Percentiles rank a stretch among this genome's conserved stretches.
Evolutionary conservation across 2,797 vertebrate species (phyloP).

Genomic region (Squalus acanthias): DNA sequence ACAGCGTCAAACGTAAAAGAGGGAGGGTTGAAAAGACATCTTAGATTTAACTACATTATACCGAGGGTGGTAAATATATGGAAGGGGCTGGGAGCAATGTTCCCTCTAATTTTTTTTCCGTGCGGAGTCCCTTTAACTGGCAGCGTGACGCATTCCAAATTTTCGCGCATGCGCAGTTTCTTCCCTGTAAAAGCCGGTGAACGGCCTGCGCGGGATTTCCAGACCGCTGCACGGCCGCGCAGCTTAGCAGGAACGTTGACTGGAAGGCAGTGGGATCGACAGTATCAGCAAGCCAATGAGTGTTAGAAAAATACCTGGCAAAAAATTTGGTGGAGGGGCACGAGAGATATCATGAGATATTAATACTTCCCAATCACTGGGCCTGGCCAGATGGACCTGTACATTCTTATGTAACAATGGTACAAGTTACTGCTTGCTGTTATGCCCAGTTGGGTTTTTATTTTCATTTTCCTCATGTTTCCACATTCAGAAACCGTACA

Average conservation of each 20-base stretch:
- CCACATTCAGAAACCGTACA: neutral
- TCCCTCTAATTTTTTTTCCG: no score
- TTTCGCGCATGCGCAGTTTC: no score
- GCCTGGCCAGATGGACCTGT: neutral
- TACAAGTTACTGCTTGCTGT: neutral
- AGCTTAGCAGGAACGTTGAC: neutral
- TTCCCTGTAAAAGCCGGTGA: no score
- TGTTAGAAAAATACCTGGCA: neutral
- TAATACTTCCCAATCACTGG: neutral
- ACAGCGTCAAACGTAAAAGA: neutral
- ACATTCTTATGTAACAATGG: neutral
- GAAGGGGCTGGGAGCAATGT: neutral
- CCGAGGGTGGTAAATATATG: neutral
- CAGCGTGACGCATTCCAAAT: no score
- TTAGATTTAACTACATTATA: neutral
- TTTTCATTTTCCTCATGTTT: neutral
- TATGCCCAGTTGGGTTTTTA: neutral
- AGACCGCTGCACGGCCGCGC: no score
- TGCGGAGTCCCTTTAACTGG: no score
- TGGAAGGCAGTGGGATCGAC: neutral
- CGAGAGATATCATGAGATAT: neutral
- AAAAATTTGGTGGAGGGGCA: neutral
- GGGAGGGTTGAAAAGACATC: neutral
- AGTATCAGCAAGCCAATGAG: neutral
- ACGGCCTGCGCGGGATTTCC: no score